phyloP scores from a whole-genome alignment of 2,888 invertebrate genomes.

The Cryptus viduatorius region DNA sequence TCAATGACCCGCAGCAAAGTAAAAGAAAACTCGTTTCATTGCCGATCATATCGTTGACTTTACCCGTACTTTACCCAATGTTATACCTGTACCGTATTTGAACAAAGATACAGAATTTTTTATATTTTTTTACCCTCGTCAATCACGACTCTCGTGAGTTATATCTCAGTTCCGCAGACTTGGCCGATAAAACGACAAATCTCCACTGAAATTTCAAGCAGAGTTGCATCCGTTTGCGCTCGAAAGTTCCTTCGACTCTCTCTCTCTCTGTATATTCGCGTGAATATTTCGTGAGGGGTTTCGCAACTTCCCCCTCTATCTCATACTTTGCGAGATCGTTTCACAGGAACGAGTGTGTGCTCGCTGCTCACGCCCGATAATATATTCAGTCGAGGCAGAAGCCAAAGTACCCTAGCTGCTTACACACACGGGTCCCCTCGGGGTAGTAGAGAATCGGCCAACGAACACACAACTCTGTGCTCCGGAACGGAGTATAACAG shows the following conservation, averaged over 20 bases:
- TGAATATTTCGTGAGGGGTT: not conserved
- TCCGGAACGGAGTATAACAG: slow-evolving; percentile 39
- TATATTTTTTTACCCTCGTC: not conserved
- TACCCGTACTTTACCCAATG: not conserved
- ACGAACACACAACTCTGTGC: slow-evolving; percentile 14
- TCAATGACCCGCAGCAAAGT: slow-evolving; percentile 47
- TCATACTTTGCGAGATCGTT: slow-evolving; percentile 49
- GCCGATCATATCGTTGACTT: not conserved
- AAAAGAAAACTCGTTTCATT: slow-evolving; percentile 25
- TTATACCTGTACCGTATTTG: not conserved
- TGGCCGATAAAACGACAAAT: slow-evolving; percentile 23
- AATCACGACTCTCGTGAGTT: slow-evolving; percentile 13
- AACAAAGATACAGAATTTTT: not conserved
- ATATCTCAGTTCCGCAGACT: slow-evolving; percentile 1
- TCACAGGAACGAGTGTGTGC: slow-evolving; percentile 49
- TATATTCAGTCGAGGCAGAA: slow-evolving; percentile 60
- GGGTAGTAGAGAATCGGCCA: slow-evolving; percentile 34
- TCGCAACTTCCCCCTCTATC: slow-evolving; percentile 22
- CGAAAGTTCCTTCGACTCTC: not conserved
- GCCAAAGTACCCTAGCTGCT: slow-evolving; percentile 55
- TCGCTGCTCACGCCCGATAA: slow-evolving; percentile 47
- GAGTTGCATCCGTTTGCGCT: not conserved
- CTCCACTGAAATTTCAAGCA: slow-evolving; percentile 36
- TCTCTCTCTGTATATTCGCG: not conserved
- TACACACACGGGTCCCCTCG: slow-evolving; percentile 15